phyloP scores from a whole-genome alignment of 2,797 vertebrate species.

The Mastacembelus armatus region DNA sequence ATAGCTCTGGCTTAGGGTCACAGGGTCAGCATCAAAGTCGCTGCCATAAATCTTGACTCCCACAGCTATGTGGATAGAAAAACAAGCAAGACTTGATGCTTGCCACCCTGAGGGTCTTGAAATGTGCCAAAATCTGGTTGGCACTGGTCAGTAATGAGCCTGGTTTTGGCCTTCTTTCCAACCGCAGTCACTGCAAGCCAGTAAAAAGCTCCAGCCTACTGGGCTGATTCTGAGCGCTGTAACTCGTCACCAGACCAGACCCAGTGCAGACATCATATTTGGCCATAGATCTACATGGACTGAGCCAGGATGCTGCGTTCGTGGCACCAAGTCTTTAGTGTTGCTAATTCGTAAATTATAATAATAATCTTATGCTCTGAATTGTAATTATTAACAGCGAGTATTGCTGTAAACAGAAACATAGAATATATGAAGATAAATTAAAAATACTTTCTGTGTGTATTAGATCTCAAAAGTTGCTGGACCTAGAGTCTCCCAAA shows the following conservation, averaged over 20 bases:
- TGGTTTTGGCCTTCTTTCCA: conserved; percentile 65
- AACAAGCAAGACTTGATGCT: conserved; percentile 42
- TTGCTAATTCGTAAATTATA: conserved; percentile 9
- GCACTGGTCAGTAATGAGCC: conserved; percentile 50
- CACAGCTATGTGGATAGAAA: conserved; percentile 26
- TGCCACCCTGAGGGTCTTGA: conserved; percentile 26
- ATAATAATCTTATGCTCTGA: not conserved
- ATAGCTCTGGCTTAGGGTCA: conserved; percentile 31
- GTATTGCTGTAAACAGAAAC: too few relatives aligned
- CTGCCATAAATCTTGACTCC: conserved; percentile 42
- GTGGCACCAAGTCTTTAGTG: not conserved
- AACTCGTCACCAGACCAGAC: conserved; percentile 34
- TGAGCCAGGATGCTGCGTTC: conserved; percentile 4
- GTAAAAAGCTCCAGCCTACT: conserved; percentile 55
- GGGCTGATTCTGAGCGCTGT: conserved; percentile 40
- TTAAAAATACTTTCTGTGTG: conserved; percentile 1
- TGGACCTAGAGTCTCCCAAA: conserved; percentile 5
- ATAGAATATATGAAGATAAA: not conserved
- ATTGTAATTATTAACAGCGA: too few relatives aligned
- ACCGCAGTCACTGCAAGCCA: conserved; percentile 56
- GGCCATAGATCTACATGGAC: not conserved
- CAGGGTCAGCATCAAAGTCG: conserved; percentile 32
- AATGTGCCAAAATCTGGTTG: conserved; percentile 55
- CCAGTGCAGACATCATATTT: conserved; percentile 33
- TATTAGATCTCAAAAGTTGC: not conserved